Conservation (phyloP, 2,888 invertebrate species). For the Automeris io region DNA sequence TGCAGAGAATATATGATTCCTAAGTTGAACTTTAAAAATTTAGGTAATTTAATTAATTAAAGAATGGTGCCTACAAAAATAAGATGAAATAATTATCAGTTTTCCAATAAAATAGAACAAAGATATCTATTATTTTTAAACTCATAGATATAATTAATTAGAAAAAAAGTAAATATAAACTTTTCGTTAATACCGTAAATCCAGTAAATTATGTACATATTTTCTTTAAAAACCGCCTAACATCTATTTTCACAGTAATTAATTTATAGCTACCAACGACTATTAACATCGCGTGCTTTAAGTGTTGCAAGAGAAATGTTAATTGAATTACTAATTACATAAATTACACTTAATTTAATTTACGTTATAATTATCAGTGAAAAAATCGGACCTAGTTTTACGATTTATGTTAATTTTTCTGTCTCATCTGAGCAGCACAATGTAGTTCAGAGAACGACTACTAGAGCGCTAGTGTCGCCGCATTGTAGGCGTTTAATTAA, state of each 20-base stretch:
- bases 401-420: not conserved
- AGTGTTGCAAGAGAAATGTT: slow-evolving; percentile 21
- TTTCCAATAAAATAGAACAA: too few species aligned
- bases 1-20: too few species aligned
- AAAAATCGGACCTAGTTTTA: slow-evolving; percentile 2
- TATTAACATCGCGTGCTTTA: slow-evolving; percentile 19
- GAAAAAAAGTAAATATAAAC: too few species aligned
- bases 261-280: slow-evolving; percentile 9
- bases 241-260: slow-evolving; percentile 7
- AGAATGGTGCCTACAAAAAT: too few species aligned
- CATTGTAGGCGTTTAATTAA: slow-evolving; percentile 73
- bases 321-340: slow-evolving; percentile 29
- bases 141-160: too few species aligned
- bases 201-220: slow-evolving; percentile 7
- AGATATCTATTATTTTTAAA: too few species aligned
- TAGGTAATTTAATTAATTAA: too few species aligned
- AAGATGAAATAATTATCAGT: too few species aligned
- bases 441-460: slow-evolving; percentile 35
- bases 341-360: slow-evolving; percentile 23
- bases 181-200: slow-evolving; percentile 5
- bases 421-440: not conserved
- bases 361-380: slow-evolving; percentile 11
- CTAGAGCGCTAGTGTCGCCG: slow-evolving; percentile 40
- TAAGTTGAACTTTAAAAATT: too few species aligned
- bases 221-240: slow-evolving; percentile 9